Base-by-base conservation (phyloP, 37 sponge, comb jelly and placozoan species). In the Ephydatia muelleri region DNA sequence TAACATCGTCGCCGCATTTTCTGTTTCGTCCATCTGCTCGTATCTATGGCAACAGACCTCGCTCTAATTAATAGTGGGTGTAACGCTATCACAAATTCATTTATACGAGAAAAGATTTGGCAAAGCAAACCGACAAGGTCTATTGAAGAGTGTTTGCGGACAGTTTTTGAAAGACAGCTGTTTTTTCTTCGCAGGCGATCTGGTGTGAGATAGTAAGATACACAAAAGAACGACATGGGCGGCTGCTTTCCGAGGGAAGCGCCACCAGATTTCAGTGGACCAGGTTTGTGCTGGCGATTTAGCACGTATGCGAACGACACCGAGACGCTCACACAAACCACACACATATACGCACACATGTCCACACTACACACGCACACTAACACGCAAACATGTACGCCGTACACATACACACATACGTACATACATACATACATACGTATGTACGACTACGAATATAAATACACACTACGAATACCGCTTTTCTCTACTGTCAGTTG, bases 231-330 rank as follows among this genome's bases (percentile, higher is more conserved):
- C 90, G 85, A 68, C 85, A 90, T 90, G 90, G 90, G 90, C 3
- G 23, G 72, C 11, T 84, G 82, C 49, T 38, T 78, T 6, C 74
- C 86, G 28, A 49, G 49, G 34, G 85, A 81, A 23, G 72, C 86
- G 14, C 78, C 78, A 4, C 82, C 85, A 69, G 90, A 90, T 65
- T 90, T 90, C 65, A 66, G 75, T 71, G 90, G 90, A 25, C 90
- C 90, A 70, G 90, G 90, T 90, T 76, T 65, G 69, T 4, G 90
- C 84, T 76, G 64, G 67, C 5, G n/a, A n/a, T n/a, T n/a, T n/a
- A 43, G 8, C 47, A 4, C 4, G 47, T 43, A 43, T 43, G 47
- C 47, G 47, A 43, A 43, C 8, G 6, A 8, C 47, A 11, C 6
- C 47, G n/a, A 4, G 47, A 43, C 47, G 4, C 47, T 43, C 47